phyloP scores from a whole-genome alignment of 2,888 invertebrate genomes.

The Macrosoma leucophasiata region DNA sequence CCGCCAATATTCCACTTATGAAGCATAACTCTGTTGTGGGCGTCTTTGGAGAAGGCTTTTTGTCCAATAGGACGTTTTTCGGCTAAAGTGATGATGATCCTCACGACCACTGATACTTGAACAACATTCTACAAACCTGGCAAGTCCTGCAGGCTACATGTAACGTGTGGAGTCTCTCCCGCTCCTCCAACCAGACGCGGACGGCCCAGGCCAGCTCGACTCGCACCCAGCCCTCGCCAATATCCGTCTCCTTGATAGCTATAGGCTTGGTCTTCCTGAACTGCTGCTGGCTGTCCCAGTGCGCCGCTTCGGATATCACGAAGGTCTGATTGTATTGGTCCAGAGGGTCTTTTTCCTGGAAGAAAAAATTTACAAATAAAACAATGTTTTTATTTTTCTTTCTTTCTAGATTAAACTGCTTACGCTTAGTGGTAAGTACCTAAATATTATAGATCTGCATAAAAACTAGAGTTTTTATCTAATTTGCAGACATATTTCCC shows the following conservation, averaged over 20 bases:
- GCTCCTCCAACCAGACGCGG: slow-evolving; percentile 83
- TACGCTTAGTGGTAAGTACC: too few relatives aligned
- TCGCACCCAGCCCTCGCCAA: slow-evolving; percentile 86
- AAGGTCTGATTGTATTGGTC: slow-evolving; percentile 84
- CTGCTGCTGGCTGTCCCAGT: slow-evolving; percentile 82
- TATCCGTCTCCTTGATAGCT: slow-evolving; percentile 85
- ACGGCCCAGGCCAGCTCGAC: slow-evolving; percentile 86
- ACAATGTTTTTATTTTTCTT: not conserved
- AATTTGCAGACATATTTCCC: too few relatives aligned
- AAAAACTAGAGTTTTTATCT: too few relatives aligned
- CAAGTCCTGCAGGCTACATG: slow-evolving; percentile 88
- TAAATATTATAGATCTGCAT: too few relatives aligned
- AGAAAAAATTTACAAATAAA: slow-evolving; percentile 9
- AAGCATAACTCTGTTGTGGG: too few relatives aligned
- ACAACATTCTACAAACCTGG: slow-evolving; percentile 52
- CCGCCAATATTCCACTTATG: too few relatives aligned
- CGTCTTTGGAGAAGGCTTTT: too few relatives aligned
- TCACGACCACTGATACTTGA: too few relatives aligned
- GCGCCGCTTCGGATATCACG: slow-evolving; percentile 85
- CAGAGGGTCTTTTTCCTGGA: slow-evolving; percentile 74
- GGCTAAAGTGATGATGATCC: too few relatives aligned
- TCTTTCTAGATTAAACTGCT: too few relatives aligned
- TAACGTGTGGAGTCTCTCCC: slow-evolving; percentile 80
- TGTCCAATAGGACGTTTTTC: too few relatives aligned
- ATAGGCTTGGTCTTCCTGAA: slow-evolving; percentile 86